A percentile compares a stretch with the other conserved stretches of the same genome.
phyloP scores from a whole-genome alignment of 2,113 vertebrate genomes.

The Cyphomyrus discorhynchus region DNA sequence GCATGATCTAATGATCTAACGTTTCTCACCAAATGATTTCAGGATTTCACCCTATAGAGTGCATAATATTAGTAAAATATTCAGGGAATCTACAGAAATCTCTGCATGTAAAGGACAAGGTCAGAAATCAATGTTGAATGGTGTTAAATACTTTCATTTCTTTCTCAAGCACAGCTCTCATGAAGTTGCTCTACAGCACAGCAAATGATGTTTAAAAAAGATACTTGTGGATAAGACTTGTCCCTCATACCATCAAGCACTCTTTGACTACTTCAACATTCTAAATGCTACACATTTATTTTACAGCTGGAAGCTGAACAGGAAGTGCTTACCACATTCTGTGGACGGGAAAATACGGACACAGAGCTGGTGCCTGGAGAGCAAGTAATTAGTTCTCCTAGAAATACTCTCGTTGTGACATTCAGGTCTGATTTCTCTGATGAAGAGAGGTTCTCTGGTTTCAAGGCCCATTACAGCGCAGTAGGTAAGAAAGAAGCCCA shows the following conservation, averaged over 20 bases:
- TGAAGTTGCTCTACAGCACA: background rate
- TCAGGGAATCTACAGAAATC: background rate
- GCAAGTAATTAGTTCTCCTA: slow-evolving; percentile 65
- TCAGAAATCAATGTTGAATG: background rate
- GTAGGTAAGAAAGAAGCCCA: slow-evolving; percentile 65
- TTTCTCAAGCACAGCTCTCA: background rate
- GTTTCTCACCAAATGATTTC: background rate
- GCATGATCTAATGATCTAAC: background rate
- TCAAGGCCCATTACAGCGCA: slow-evolving; percentile 81
- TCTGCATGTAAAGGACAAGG: background rate
- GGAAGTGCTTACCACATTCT: slow-evolving; percentile 76
- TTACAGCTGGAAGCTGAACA: slow-evolving; percentile 74
- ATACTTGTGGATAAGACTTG: background rate
- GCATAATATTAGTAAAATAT: background rate
- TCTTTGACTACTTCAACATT: background rate
- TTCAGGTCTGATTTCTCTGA: slow-evolving; percentile 93
- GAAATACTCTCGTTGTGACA: slow-evolving; percentile 66
- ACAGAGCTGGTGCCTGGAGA: slow-evolving; percentile 77
- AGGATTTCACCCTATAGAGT: background rate
- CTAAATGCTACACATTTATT: slow-evolving; percentile 10
- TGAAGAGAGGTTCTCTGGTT: slow-evolving; percentile 82
- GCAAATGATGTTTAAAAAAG: background rate
- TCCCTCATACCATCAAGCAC: background rate
- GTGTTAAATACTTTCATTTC: background rate
- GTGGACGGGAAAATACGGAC: slow-evolving; percentile 76